Base-by-base conservation (phyloP, 2,797 vertebrate species). In the Phoeniculus purpureus region DNA sequence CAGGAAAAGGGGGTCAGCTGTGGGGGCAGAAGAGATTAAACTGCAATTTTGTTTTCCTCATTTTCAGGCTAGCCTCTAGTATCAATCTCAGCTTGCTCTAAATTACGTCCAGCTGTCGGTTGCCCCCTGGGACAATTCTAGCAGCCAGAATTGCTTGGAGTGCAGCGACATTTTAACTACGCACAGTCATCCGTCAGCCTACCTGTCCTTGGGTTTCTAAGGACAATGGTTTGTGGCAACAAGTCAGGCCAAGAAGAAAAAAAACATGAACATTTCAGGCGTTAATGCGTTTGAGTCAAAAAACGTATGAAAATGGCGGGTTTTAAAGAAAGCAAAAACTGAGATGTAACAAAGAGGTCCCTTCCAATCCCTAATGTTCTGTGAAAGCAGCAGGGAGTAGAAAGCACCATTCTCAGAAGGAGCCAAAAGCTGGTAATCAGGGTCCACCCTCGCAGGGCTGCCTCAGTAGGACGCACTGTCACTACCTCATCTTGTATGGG, bases 121-220 rank as follows among this genome's bases (percentile, higher is more conserved):
- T 71, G 45, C 59, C 95, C 65, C 55, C 45, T 88, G 91, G 88
- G 94, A 94, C 86, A 87, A 58, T 75, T 91, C 61, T 52, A 93
- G 85, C 91, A 92, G 94, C 91, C 91, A 94, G 83, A 88, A 92
- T 23, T 79, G 92, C 87, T 61, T 90, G 83, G 81, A 94, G 89
- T 65, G 76, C 79, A 75, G 84, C 89, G 95, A 85, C 95, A 96
- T 83, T 89, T 70, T 91, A 95, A 94, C 94, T 91, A 94, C 94
- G 93, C 91, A 80, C 87, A 85, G 81, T 10, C 55, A 77, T 86
- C 62, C 78, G 55, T 55, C 88, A 92, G 55, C 83, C 59, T 87
- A 93, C 95, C 94, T 94, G 91, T 89, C 84, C 62, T 65, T 82
- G 72, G 61, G 61, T 72, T 92, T 75, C 29, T 72, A 55, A 94